Base-by-base conservation (phyloP, 1,140 invertebrate species). In the Tribolium madens region DNA sequence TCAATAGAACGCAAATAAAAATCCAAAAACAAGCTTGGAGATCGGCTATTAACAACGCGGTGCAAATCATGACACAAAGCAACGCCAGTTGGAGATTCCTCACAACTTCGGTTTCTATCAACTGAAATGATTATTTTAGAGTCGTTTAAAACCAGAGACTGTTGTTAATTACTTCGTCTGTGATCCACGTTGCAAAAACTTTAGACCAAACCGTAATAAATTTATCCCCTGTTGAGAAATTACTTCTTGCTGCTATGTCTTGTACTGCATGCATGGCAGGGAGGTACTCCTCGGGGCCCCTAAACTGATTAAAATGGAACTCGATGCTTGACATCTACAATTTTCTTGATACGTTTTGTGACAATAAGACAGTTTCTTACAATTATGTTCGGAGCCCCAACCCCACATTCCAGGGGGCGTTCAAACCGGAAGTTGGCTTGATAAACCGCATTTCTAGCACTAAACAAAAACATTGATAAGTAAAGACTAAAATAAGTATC, bases 1-100 rank as follows among this genome's bases (percentile, higher is more conserved):
- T 96, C 78, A 94, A 87, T 26, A 93, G 84, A 48, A 95, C 93
- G 84, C 92, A 95, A 48, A 91, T 84, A 81, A 94, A 91, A 81
- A 94, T 95, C 90, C 93, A 93, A 76, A 92, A 88, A 87, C 92
- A 94, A 74, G 91, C 93, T 85, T 91, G 91, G 0, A 93, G 80
- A 84, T 96, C 93, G n/a, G 93, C 93, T 82, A 96, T 94, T 12
- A 97, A 86, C 1, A 96, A 81, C 0, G 92, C 84, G 7, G 95
- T 95, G 48, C 94, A 95, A 10, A 91, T 81, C 89, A 96, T 93
- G 2, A 97, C 95, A 82, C 94, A 95, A 4, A 93, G 77, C 60
- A 96, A 86, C 0, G 95, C 95, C 57, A 96, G 84, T 18, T 91
- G 88, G 60, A 96, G 87, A 86, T 97, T 97, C 74, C 94, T 88